phyloP scores from a whole-genome alignment of 2,888 invertebrate species.

The Coremacera marginata region DNA sequence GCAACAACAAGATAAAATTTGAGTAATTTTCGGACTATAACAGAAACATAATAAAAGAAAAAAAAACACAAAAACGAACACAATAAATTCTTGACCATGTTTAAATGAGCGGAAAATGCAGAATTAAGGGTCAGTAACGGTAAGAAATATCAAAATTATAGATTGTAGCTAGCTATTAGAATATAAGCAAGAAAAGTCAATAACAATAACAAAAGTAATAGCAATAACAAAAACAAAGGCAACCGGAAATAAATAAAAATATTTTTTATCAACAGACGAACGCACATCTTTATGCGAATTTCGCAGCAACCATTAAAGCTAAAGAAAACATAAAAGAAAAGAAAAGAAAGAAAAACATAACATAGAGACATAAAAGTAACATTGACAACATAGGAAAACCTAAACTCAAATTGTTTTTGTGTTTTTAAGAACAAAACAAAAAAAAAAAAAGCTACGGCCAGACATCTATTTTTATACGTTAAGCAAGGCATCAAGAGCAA shows the following conservation, averaged over 20 bases:
- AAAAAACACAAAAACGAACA: neutral
- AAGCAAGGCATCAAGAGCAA: constrained; percentile 1
- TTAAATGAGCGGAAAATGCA: too few species aligned
- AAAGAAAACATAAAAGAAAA: neutral
- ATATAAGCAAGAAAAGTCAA: neutral
- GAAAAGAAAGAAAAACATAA: too few species aligned
- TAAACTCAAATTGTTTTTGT: too few species aligned
- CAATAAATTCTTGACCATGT: neutral
- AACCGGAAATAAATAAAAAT: constrained; percentile 8
- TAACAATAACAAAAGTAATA: neutral
- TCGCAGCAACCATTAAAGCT: neutral
- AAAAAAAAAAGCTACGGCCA: neutral
- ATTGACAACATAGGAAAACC: too few species aligned
- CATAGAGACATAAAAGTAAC: too few species aligned
- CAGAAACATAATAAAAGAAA: neutral
- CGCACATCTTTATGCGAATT: neutral
- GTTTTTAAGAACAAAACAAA: too few species aligned
- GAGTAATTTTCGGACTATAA: neutral
- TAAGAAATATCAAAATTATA: too few species aligned
- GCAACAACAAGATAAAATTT: neutral
- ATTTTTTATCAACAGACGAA: neutral
- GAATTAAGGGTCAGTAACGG: too few species aligned
- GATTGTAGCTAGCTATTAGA: neutral
- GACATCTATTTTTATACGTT: neutral
- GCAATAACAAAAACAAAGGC: neutral